Evolutionary conservation across 2,888 invertebrate genomes (phyloP).

Genomic region (Dioctria rufipes): DNA sequence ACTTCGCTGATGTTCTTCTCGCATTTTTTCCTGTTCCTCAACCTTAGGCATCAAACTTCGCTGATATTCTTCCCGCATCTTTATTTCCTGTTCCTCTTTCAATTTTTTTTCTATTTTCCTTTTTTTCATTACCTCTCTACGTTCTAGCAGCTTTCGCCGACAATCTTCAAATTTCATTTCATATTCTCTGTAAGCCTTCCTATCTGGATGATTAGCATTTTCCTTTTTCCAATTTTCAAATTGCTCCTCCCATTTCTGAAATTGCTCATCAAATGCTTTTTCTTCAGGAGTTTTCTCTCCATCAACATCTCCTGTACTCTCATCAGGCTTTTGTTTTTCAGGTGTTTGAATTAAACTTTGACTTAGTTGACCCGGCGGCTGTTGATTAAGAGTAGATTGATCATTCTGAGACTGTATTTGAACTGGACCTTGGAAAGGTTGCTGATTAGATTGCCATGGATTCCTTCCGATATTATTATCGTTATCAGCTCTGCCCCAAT

Average conservation of each 20-base stretch:
- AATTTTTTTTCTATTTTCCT: conserved; percentile 67
- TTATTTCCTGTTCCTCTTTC: conserved; percentile 25
- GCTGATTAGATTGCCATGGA: conserved; percentile 63
- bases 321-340: neutral
- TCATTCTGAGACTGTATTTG: neutral
- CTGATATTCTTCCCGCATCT: neutral
- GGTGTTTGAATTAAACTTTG: conserved; percentile 70
- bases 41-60: neutral
- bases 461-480: neutral
- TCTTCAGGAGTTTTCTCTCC: conserved; percentile 74
- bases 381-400: neutral
- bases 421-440: conserved; percentile 70
- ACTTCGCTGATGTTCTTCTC: neutral
- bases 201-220: conserved; percentile 93
- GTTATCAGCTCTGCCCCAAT: conserved; percentile 37
- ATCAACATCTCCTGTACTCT: neutral
- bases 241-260: conserved; percentile 92
- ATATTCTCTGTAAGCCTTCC: conserved; percentile 87
- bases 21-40: neutral
- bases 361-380: conserved; percentile 76
- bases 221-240: conserved; percentile 93
- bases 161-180: conserved; percentile 91
- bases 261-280: conserved; percentile 89
- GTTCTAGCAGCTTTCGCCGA: conserved; percentile 82
- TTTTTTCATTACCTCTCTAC: conserved; percentile 86